These are phyloP conservation scores for Amphiduros pacificus DNA, from an alignment of 2,888 invertebrate species.

Conservation along the genomic window DNA sequence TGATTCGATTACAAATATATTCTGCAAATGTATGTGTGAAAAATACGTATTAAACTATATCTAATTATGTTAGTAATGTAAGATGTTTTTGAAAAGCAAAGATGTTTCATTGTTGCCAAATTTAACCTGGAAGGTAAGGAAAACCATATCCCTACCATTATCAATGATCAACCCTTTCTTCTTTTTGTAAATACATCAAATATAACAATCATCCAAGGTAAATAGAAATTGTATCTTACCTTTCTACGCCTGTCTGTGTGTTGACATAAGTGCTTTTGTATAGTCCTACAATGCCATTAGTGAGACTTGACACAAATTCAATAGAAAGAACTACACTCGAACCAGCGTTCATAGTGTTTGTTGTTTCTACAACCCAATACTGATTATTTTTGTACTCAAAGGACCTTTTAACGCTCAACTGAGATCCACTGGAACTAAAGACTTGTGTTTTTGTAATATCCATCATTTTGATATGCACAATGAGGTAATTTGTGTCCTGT, in stretches of 20 bases:
- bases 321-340: slow-evolving; percentile 62
- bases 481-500: slow-evolving; percentile 50
- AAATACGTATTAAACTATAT: too few species aligned
- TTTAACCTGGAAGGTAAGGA: too few species aligned
- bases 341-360: slow-evolving; percentile 35
- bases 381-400: slow-evolving; percentile 59
- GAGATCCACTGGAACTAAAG: slow-evolving; percentile 5
- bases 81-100: too few species aligned
- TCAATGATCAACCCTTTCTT: too few species aligned
- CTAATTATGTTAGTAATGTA: too few species aligned
- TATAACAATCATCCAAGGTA: too few species aligned
- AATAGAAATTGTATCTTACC: too few species aligned
- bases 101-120: too few species aligned
- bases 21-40: too few species aligned
- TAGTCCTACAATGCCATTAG: slow-evolving; percentile 72
- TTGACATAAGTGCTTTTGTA: slow-evolving; percentile 70
- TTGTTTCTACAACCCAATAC: slow-evolving; percentile 59
- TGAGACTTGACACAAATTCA: slow-evolving; percentile 69
- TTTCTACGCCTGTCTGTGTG: slow-evolving; percentile 39
- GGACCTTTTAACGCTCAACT: slow-evolving; percentile 20
- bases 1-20: too few species aligned
- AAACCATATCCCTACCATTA: too few species aligned
- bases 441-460: slow-evolving; percentile 62
- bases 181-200: too few species aligned
- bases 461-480: slow-evolving; percentile 69